These are phyloP conservation scores for Anticlea derivata DNA, from an alignment of 2,888 invertebrate genomes.

Conservation along the genomic window DNA sequence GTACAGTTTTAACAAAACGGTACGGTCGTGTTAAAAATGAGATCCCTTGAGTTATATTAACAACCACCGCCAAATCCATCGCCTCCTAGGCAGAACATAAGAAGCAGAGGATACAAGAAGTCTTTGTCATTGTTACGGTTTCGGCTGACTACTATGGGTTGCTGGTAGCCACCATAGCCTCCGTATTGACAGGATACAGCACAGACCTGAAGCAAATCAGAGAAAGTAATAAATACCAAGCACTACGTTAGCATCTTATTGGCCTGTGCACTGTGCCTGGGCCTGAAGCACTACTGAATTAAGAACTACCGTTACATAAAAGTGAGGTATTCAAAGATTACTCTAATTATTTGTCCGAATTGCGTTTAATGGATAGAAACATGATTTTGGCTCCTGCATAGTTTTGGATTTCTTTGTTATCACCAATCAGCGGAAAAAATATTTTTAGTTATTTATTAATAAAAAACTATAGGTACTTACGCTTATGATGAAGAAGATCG, in stretches of 20 bases:
- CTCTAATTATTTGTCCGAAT: no score
- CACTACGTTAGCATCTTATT: no score
- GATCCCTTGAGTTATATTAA: not conserved
- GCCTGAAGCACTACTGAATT: no score
- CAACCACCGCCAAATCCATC: slow-evolving; percentile 32
- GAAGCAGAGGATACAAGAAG: slow-evolving; percentile 48
- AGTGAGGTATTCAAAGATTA: no score
- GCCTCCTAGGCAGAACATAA: slow-evolving; percentile 46
- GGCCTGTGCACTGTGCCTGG: no score
- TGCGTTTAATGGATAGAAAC: no score
- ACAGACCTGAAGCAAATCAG: slow-evolving; percentile 38
- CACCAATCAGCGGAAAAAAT: no score
- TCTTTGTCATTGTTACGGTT: slow-evolving; percentile 43
- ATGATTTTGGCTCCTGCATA: no score
- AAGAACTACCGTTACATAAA: no score
- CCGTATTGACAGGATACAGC: slow-evolving; percentile 44
- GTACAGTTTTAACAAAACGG: no score
- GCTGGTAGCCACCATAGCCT: slow-evolving; percentile 39
- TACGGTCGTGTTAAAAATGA: no score
- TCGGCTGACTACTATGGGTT: slow-evolving; percentile 44
- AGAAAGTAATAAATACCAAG: not conserved
- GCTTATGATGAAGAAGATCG: slow-evolving; percentile 28
- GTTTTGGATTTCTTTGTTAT: no score
- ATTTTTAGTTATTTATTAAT: not conserved
- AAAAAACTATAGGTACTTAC: slow-evolving; percentile 21